Evolutionary conservation across 2,888 invertebrate genomes (phyloP).

Genomic region (Nemoura dubitans): DNA sequence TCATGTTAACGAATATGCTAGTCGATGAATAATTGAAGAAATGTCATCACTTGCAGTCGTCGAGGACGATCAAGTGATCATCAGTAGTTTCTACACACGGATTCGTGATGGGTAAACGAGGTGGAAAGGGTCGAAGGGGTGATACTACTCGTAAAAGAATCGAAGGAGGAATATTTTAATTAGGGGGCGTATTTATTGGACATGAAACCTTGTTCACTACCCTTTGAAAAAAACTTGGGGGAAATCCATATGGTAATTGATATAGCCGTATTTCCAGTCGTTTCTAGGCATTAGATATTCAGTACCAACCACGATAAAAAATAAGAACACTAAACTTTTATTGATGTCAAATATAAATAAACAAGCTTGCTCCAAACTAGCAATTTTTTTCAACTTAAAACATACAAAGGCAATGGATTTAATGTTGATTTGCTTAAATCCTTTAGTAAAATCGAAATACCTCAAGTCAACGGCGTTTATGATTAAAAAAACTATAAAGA

Average conservation of each 20-base stretch:
- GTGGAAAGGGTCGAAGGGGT: background rate
- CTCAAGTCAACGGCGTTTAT: background rate
- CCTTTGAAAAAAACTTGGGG: conserved; percentile 40
- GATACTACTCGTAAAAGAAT: conserved; percentile 5
- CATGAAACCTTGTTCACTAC: conserved; percentile 33
- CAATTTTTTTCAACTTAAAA: too few relatives aligned
- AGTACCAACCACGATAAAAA: background rate
- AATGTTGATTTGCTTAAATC: too few relatives aligned
- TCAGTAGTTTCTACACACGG: conserved; percentile 8
- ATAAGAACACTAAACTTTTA: background rate
- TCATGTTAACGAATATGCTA: conserved; percentile 8
- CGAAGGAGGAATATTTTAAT: conserved; percentile 42
- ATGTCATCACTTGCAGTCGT: background rate
- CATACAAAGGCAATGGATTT: too few relatives aligned
- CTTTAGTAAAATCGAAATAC: too few relatives aligned
- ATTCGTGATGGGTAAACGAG: conserved; percentile 17
- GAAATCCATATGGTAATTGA: conserved; percentile 43
- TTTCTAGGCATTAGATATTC: background rate
- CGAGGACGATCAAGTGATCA: conserved; percentile 17
- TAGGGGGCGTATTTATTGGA: conserved; percentile 28
- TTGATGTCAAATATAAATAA: background rate
- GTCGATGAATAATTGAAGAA: conserved; percentile 25
- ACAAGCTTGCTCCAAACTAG: background rate
- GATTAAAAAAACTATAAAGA: background rate
- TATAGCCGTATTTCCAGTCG: background rate